Percentiles rank a stretch among this genome's conserved stretches.
phyloP scores from a whole-genome alignment of 2,888 invertebrate species.

The Sarcophaga rosellei region DNA sequence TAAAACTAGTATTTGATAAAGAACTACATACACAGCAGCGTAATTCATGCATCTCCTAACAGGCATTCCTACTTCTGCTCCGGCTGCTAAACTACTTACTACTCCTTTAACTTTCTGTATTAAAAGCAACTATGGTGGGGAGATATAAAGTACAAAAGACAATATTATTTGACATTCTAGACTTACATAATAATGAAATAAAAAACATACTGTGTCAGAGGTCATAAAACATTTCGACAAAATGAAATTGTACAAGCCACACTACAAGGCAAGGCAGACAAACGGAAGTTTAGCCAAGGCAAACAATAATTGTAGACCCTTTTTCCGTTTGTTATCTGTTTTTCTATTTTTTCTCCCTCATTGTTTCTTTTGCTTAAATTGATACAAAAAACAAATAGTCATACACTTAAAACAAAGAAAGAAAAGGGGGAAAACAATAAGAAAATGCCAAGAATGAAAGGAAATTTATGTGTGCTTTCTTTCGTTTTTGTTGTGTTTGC shows the following conservation, averaged over 20 bases:
- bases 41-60: slow-evolving; percentile 55
- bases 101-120: slow-evolving; percentile 21
- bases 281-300: not conserved
- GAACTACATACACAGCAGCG: slow-evolving; percentile 34
- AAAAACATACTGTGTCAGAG: slow-evolving; percentile 26
- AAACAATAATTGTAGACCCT: slow-evolving; percentile 8
- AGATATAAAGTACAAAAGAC: not conserved
- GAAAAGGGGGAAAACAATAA: not conserved
- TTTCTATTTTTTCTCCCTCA: not conserved
- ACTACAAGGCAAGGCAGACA: not conserved
- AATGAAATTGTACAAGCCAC: no score
- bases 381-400: slow-evolving; percentile 62
- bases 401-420: slow-evolving; percentile 17
- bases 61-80: not conserved
- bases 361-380: slow-evolving; percentile 28
- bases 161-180: not conserved
- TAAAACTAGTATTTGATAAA: slow-evolving; percentile 57
- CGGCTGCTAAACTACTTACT: not conserved
- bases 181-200: slow-evolving; percentile 46
- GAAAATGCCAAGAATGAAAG: not conserved
- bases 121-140: not conserved
- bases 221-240: slow-evolving; percentile 5
- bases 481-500: slow-evolving; percentile 38
- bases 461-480: slow-evolving; percentile 47
- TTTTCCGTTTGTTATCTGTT: not conserved